Evolutionary conservation across 2,113 vertebrate species (phyloP).

Genomic region (Petromus typicus): DNA sequence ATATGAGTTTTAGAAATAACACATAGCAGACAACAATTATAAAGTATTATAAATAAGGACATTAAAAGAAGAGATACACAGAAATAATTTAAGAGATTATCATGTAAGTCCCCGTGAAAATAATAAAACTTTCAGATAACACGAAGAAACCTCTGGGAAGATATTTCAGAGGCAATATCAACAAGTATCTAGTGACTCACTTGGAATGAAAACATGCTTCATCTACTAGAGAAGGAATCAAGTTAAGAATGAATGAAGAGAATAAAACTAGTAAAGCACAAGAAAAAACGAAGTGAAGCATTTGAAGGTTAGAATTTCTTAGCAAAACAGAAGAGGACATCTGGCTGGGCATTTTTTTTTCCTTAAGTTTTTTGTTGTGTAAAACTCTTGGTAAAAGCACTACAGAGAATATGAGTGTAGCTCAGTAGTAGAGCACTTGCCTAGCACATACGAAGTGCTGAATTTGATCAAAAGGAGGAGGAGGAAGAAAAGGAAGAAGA

Average conservation of each 20-base stretch:
- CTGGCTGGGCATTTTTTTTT: neutral
- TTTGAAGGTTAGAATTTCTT: neutral
- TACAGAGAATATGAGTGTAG: neutral
- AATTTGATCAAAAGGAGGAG: neutral
- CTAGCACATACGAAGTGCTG: neutral
- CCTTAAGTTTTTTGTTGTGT: neutral
- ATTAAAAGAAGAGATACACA: neutral
- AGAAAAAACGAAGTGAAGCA: neutral
- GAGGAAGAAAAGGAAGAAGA: neutral
- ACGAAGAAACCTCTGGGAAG: neutral
- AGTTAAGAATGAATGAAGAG: neutral
- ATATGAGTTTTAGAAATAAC: neutral
- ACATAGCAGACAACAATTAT: neutral
- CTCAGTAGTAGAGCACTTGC: neutral
- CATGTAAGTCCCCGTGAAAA: neutral
- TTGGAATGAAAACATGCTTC: neutral
- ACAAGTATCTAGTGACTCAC: neutral
- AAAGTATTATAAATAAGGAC: neutral
- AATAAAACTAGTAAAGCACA: neutral
- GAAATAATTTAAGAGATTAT: neutral
- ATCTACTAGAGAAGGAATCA: neutral
- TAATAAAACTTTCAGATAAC: neutral
- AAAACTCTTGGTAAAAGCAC: neutral
- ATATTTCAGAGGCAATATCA: neutral
- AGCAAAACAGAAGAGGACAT: neutral